Evolutionary conservation across 1,140 invertebrate genomes (phyloP).

Genomic region (Araneus ventricosus): DNA sequence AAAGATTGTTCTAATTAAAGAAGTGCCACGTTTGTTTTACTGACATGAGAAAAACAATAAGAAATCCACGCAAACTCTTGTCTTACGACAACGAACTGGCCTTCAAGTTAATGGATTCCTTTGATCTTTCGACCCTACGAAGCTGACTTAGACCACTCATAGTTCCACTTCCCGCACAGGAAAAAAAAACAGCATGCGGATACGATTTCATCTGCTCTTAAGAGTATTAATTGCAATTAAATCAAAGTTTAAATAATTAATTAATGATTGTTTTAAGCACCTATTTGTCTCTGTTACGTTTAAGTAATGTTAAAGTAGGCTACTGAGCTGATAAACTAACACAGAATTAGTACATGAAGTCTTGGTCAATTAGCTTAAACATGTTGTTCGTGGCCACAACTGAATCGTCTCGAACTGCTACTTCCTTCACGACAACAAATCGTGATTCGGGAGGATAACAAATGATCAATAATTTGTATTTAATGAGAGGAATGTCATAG

Average conservation of each 20-base stretch:
- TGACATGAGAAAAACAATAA: too few relatives aligned
- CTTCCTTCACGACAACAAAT: constrained; percentile 20
- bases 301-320: neutral
- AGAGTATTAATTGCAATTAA: neutral
- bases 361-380: neutral
- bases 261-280: neutral
- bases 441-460: constrained; percentile 1
- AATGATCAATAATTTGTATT: constrained; percentile 25
- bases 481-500: constrained; percentile 16
- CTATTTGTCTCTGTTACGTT: neutral
- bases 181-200: neutral
- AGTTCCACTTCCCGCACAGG: too few relatives aligned
- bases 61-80: too few relatives aligned
- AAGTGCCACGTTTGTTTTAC: too few relatives aligned
- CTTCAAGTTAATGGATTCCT: too few relatives aligned
- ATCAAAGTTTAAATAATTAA: constrained; percentile 1
- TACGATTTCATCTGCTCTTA: neutral
- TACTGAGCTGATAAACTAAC: constrained; percentile 1
- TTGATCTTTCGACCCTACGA: too few relatives aligned
- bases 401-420: neutral
- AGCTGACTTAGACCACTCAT: too few relatives aligned
- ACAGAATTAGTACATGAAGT: neutral
- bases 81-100: too few relatives aligned
- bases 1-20: too few relatives aligned
- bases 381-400: neutral